Conservation (phyloP, 2,113 vertebrate species). For the Talpa occidentalis region DNA sequence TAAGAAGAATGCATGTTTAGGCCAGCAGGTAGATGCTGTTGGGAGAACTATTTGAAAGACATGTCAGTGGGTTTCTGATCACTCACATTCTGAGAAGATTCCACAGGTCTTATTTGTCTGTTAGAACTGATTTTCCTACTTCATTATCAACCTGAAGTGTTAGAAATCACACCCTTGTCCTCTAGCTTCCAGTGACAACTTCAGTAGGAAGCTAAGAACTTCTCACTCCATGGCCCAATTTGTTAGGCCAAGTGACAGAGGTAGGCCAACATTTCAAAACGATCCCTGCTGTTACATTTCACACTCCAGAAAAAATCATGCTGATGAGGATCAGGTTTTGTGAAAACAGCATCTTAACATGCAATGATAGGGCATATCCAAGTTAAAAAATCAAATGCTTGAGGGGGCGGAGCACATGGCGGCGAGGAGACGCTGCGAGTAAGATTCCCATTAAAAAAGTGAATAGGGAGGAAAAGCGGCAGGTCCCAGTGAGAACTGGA, state of each 20-base stretch:
- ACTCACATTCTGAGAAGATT: neutral
- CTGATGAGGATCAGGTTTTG: neutral
- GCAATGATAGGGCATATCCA: neutral
- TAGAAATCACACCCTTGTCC: neutral
- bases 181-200: neutral
- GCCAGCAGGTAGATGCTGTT: neutral
- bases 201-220: neutral
- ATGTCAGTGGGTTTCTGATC: neutral
- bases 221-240: neutral
- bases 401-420: too few relatives aligned
- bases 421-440: too few relatives aligned
- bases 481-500: too few relatives aligned
- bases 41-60: neutral
- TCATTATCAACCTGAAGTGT: neutral
- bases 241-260: neutral
- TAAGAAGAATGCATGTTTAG: neutral
- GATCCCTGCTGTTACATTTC: neutral
- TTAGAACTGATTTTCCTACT: slow-evolving; percentile 1
- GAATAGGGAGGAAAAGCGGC: too few relatives aligned
- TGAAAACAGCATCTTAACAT: neutral
- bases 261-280: neutral
- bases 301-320: neutral
- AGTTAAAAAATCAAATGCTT: neutral
- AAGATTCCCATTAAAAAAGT: too few relatives aligned
- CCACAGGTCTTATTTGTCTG: neutral